Base-by-base conservation (phyloP, 2,797 vertebrate genomes). In the Sebastolobus alascanus region DNA sequence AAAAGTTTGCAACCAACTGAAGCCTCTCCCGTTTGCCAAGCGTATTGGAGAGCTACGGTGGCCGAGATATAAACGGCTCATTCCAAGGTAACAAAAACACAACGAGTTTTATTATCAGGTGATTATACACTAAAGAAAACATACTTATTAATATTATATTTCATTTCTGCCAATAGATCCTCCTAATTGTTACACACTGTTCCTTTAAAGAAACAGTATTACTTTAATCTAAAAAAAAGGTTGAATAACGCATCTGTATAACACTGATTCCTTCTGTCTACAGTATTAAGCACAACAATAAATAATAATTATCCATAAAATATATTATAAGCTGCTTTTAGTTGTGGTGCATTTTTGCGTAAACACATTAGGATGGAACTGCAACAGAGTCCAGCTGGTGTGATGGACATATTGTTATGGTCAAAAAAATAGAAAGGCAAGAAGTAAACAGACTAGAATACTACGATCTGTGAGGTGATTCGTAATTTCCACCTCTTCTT, bases 401-500 rank as follows among this genome's bases (percentile, higher is more conserved):
- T 3, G 25, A 55, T 9, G 33, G 6, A 52, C 59, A 43, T 13
- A 14, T 13, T 52, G 12, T 43, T 1, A 16, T 27, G 12, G 11
- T 67, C 2, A 13, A 37, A 38, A 55, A 40, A 14, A 65, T 7
- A 61, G 4, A 35, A 0, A 31, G 38, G 54, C 13, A n/a, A 72
- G 55, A 76, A 56, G 25, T 40, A 31, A 27, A 59, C 27, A 33
- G 20, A 61, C 10, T 20, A 14, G 73, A 69, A 75, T 12, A 3
- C 2, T 43, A 64, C 7, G 12, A 27, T 70, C 22, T 68, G 50
- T 73, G 14, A 60, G 59, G 37, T 76, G 69, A 77, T 27, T 73
- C 1, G 0, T 73, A 50, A 77, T 79, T 80, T 76, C 64, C 43
- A 84, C 65, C 27, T 75, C 3, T 12, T 43, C 59, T 81, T 74